Evolutionary conservation across 2,888 invertebrate genomes (phyloP).

Genomic region (Sinohyriopsis cumingii): DNA sequence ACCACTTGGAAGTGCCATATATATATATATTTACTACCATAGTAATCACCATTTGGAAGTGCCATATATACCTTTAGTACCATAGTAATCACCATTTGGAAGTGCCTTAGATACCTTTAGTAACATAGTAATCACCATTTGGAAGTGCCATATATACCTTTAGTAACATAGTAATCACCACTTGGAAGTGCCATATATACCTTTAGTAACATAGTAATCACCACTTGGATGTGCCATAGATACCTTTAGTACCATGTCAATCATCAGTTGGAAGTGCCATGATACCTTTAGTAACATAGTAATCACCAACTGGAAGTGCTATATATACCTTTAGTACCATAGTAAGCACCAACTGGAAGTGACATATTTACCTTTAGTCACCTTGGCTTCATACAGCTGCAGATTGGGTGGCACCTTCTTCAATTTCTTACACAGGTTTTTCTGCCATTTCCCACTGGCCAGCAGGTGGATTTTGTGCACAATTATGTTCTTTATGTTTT

Average conservation of each 20-base stretch:
- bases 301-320: too few species aligned
- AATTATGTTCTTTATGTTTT: constrained; percentile 46
- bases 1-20: too few species aligned
- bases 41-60: too few species aligned
- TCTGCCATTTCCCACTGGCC: constrained; percentile 61
- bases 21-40: too few species aligned
- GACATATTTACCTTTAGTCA: constrained; percentile 33
- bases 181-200: constrained; percentile 2
- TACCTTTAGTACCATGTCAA: constrained; percentile 28
- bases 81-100: too few species aligned
- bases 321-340: constrained; percentile 22
- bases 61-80: constrained; percentile 29
- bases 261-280: too few species aligned
- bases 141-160: constrained; percentile 16
- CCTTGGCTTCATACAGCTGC: constrained; percentile 52
- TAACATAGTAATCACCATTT: background rate
- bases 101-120: constrained; percentile 25
- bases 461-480: constrained; percentile 52
- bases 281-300: constrained; percentile 29
- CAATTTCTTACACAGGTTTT: constrained; percentile 45
- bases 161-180: constrained; percentile 10
- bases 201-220: constrained; percentile 23
- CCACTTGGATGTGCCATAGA: background rate
- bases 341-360: too few species aligned
- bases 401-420: constrained; percentile 42